Evolutionary conservation across 2,797 vertebrate genomes (phyloP).

Genomic region (Rhinella marina): DNA sequence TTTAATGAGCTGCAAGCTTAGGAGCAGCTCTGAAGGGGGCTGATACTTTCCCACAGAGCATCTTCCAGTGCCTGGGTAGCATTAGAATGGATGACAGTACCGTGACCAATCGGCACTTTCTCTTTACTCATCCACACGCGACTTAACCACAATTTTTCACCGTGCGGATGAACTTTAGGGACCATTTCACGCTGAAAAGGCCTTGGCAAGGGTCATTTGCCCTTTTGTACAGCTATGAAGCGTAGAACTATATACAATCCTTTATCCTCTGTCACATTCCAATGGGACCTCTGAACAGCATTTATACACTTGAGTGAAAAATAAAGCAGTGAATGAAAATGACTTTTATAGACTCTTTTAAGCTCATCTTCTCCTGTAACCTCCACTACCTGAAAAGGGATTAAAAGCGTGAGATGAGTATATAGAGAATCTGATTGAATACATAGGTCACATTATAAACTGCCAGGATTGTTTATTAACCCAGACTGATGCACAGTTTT

Average conservation of each 20-base stretch:
- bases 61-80: constrained; percentile 74
- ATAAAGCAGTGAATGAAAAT: constrained; percentile 94
- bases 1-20: constrained; percentile 82
- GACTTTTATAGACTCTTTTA: constrained; percentile 99
- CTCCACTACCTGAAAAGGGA: constrained; percentile 81
- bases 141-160: constrained; percentile 96
- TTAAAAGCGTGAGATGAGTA: constrained; percentile 79
- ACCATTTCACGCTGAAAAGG: constrained; percentile 77
- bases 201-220: constrained; percentile 78
- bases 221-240: constrained; percentile 90
- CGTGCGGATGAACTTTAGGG: constrained; percentile 90
- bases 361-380: constrained; percentile 86
- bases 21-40: constrained; percentile 84
- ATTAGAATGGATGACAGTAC: constrained; percentile 86
- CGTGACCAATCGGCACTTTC: constrained; percentile 94
- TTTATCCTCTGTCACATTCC: constrained; percentile 90
- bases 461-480: constrained; percentile 80
- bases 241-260: constrained; percentile 78
- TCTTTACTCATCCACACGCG: constrained; percentile 94
- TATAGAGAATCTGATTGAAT: constrained; percentile 76
- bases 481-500: constrained; percentile 78
- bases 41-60: constrained; percentile 98
- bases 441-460: constrained; percentile 77
- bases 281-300: constrained; percentile 80
- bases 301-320: constrained; percentile 91